phyloP scores from a whole-genome alignment of 2,797 vertebrate genomes.

The Allobates femoralis region DNA sequence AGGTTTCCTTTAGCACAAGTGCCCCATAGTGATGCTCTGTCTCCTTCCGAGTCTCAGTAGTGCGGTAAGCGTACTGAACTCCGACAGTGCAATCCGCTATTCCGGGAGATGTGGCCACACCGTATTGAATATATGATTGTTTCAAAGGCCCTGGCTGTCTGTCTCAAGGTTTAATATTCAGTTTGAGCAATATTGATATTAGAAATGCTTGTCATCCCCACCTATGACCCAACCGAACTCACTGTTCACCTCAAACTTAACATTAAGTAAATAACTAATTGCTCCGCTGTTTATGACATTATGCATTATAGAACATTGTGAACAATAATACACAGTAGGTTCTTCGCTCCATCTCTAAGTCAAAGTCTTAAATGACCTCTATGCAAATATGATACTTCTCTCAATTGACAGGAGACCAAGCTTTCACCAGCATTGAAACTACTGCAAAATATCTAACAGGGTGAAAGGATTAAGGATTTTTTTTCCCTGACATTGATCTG shows the following conservation, averaged over 20 bases:
- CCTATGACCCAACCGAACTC: neutral
- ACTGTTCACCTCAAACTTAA: neutral
- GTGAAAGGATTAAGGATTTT: slow-evolving; percentile 49
- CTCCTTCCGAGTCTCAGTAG: no score
- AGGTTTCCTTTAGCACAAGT: no score
- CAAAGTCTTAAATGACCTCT: neutral
- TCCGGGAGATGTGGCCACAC: no score
- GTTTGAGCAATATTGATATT: neutral
- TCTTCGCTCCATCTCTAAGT: neutral
- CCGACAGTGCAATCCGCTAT: no score
- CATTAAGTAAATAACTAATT: neutral
- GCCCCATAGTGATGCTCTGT: no score
- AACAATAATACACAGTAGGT: neutral
- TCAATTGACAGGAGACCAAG: neutral
- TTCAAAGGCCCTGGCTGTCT: no score
- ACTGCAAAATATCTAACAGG: slow-evolving; percentile 15
- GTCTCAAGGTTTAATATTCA: neutral
- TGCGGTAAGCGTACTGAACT: no score
- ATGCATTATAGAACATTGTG: neutral
- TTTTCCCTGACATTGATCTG: slow-evolving; percentile 55
- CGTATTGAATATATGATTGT: no score
- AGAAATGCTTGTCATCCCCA: neutral
- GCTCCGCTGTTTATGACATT: neutral
- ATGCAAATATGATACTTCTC: slow-evolving; percentile 9
- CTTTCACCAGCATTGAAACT: slow-evolving; percentile 24